A percentile compares a stretch with the other conserved stretches of the same genome.
These are phyloP conservation scores for Luehdorfia chinensis DNA, from an alignment of 1,140 invertebrate genomes.

Conservation along the genomic window DNA sequence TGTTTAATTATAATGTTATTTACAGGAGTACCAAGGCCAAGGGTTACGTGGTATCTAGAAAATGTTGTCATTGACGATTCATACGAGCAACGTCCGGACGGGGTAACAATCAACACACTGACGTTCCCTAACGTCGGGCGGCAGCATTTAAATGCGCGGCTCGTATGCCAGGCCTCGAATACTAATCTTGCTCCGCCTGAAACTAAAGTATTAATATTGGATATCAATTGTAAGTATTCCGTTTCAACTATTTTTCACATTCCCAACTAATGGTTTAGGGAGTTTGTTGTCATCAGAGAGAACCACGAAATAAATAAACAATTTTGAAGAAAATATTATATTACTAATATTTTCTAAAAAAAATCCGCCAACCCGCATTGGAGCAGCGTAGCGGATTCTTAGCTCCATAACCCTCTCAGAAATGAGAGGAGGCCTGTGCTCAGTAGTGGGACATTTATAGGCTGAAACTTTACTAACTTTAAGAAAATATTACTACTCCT, in stretches of 20 bases:
- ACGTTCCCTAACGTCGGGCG: conserved; percentile 85
- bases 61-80: conserved; percentile 90
- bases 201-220: conserved; percentile 86
- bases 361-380: too few relatives aligned
- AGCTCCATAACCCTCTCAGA: too few relatives aligned
- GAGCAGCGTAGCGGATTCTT: too few relatives aligned
- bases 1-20: too few relatives aligned
- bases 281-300: too few relatives aligned
- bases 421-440: too few relatives aligned
- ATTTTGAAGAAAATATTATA: background rate
- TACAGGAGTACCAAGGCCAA: conserved; percentile 86
- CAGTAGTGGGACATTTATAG: too few relatives aligned
- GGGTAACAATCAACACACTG: conserved; percentile 86
- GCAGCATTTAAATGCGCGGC: conserved; percentile 86
- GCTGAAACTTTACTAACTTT: too few relatives aligned
- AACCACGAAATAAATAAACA: too few relatives aligned
- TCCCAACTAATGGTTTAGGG: too few relatives aligned
- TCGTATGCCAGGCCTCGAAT: conserved; percentile 91
- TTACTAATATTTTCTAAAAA: background rate
- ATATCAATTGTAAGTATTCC: conserved; percentile 94
- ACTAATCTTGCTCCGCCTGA: conserved; percentile 87
- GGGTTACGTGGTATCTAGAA: conserved; percentile 90
- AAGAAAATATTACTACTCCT: too few relatives aligned
- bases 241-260: too few relatives aligned
- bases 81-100: conserved; percentile 83